Percentiles rank a stretch among this genome's conserved stretches.
These are phyloP conservation scores for Echiichthys vipera DNA, from an alignment of 2,797 vertebrate species.

Conservation along the genomic window DNA sequence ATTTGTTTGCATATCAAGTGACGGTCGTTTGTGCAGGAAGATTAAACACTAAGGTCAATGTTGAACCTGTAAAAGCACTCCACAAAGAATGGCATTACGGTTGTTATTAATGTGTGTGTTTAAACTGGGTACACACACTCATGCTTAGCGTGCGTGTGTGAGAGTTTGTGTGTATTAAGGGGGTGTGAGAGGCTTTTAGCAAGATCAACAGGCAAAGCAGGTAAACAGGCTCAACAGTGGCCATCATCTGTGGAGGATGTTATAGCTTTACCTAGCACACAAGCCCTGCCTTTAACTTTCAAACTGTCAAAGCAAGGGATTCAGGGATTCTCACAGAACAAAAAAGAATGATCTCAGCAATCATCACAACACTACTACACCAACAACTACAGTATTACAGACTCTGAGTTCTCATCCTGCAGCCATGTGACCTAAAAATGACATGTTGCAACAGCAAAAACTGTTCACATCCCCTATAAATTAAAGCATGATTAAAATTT, in stretches of 20 bases:
- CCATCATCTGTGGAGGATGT: constrained; percentile 68
- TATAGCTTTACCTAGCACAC: constrained; percentile 53
- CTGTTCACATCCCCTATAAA: not conserved
- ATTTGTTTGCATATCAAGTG: constrained; percentile 73
- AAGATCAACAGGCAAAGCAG: constrained; percentile 76
- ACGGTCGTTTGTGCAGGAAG: constrained; percentile 74
- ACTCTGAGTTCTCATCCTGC: not conserved
- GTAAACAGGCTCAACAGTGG: constrained; percentile 77
- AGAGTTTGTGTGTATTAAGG: constrained; percentile 3
- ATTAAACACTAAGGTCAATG: constrained; percentile 80
- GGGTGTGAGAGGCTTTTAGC: constrained; percentile 82
- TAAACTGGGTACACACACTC: constrained; percentile 77
- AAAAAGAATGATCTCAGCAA: constrained; percentile 17
- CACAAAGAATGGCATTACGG: constrained; percentile 79
- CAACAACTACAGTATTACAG: not conserved
- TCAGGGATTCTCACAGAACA: constrained; percentile 38
- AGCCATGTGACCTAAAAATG: not conserved
- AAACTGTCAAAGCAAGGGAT: constrained; percentile 37
- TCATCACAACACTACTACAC: not conserved
- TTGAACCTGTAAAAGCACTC: constrained; percentile 83
- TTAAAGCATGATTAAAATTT: not conserved
- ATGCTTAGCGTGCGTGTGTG: constrained; percentile 24
- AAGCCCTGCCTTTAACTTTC: constrained; percentile 49
- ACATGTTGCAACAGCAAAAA: not conserved
- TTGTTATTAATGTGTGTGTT: constrained; percentile 87